Evolutionary conservation across 2,797 vertebrate species (phyloP), one percentile per base, ranked within the genome.

Genomic region (Gallinago nigripennis): DNA sequence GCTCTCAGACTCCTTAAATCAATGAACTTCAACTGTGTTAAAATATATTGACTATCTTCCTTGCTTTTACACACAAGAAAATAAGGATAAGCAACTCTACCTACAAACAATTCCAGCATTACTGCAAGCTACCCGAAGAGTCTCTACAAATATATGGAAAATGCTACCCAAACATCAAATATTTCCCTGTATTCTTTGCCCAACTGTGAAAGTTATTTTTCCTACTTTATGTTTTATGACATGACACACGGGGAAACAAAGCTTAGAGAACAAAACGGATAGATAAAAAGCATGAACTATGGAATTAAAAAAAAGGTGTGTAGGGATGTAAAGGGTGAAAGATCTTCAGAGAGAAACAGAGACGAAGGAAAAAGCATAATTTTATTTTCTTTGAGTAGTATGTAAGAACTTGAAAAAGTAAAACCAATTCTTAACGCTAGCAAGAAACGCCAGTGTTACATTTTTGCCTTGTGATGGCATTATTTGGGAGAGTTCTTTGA

Each of bases 101-200:
- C 31, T 46, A 68, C 43, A 69, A 41, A 3, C 1, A 50, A 28
- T 61, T 73, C 81, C 48, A 51, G n/a, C 17, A 37, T 63, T 89
- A 28, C 11, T 79, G 13, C 41, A 41, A 89, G 1, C 12, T 53
- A n/a, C 19, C 3, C 3, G 20, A 61, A 70, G 12, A 75, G 11
- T 54, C 14, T 73, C 57, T 78, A 68, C 56, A 66, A 86, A 56
- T 43, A 81, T 14, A 20, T 91, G 61, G 86, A 92, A 95, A 94
- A 73, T 57, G 18, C 15, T 68, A 68, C 61, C 45, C 60, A 71
- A 86, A 85, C 72, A 48, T 57, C 39, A 79, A 24, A 68, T 56
- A 54, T 90, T 73, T 63, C 37, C 68, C 41, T 51, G 30, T 82
- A 19, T 88, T 90, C 35, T 96, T 92, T 96, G 56, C 48, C 81